A percentile compares a stretch with the other conserved stretches of the same genome.
Conservation (phyloP, 2,888 invertebrate genomes). For the Drosophila demipolita region DNA sequence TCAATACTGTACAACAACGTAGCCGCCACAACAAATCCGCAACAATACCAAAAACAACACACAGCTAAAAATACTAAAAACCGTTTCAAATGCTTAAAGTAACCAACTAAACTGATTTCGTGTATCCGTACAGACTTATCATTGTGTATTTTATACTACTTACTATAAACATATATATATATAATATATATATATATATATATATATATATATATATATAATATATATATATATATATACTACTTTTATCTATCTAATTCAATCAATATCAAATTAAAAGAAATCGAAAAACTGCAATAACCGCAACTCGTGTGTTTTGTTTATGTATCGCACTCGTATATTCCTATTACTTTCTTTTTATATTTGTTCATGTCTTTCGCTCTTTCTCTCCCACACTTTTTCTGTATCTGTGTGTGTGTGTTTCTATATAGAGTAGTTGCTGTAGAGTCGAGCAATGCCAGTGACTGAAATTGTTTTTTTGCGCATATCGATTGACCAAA, state of each 20-base stretch:
- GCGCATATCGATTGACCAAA: conserved; percentile 64
- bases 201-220: conserved; percentile 6
- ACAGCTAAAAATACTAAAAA: conserved; percentile 16
- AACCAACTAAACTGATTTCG: conserved; percentile 11
- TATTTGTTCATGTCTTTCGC: conserved; percentile 39
- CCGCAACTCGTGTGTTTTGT: conserved; percentile 73
- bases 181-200: neutral
- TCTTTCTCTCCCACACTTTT: conserved; percentile 1
- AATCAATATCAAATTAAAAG: conserved; percentile 64
- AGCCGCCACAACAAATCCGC: conserved; percentile 43
- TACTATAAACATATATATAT: conserved; percentile 24
- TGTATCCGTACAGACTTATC: conserved; percentile 34
- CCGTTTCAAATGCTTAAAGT: conserved; percentile 38
- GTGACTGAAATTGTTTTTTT: conserved; percentile 44
- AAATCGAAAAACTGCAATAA: conserved; percentile 53
- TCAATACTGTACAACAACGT: conserved; percentile 36
- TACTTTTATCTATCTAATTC: conserved; percentile 32
- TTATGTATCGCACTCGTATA: conserved; percentile 54
- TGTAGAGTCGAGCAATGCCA: conserved; percentile 65
- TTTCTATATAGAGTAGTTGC: neutral
- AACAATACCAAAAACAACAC: conserved; percentile 31
- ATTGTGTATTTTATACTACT: conserved; percentile 64
- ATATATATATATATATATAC: conserved; percentile 4
- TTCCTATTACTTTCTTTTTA: conserved; percentile 33
- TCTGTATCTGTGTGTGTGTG: neutral